Percentiles rank a stretch among this genome's conserved stretches.
phyloP scores from a whole-genome alignment of 2,113 vertebrate species.

The Bujurquina vittata region DNA sequence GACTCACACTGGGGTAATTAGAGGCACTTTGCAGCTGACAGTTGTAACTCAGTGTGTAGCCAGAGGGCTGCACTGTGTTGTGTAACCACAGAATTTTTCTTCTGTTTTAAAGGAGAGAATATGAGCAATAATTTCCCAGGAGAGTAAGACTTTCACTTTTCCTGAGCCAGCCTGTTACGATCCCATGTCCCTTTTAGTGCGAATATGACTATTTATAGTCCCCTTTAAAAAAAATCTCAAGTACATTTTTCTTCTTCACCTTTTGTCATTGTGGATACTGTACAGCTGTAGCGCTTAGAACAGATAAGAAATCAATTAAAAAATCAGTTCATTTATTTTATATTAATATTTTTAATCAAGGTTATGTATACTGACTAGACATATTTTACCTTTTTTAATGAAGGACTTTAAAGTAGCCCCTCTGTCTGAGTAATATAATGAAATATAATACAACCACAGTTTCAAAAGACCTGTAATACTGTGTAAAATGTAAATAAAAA shows the following conservation, averaged over 20 bases:
- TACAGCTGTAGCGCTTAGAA: background rate
- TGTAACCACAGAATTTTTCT: constrained; percentile 19
- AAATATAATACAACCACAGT: background rate
- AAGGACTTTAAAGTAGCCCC: background rate
- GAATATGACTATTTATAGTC: constrained; percentile 2
- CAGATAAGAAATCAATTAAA: background rate
- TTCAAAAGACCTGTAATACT: background rate
- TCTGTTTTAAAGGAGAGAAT: background rate
- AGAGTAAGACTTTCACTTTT: constrained; percentile 12
- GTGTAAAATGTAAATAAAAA: background rate
- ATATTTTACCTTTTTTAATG: background rate
- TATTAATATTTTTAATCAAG: background rate
- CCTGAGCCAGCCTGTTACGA: background rate
- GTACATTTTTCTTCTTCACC: background rate
- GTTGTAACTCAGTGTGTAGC: constrained; percentile 44
- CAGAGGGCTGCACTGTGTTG: constrained; percentile 44
- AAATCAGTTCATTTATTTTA: background rate
- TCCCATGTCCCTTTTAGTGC: background rate
- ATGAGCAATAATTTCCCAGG: constrained; percentile 32
- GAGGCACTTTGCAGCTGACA: constrained; percentile 46
- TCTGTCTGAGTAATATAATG: background rate
- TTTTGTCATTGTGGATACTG: background rate
- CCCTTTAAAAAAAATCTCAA: fast-evolving
- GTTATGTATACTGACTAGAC: background rate
- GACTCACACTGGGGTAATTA: constrained; percentile 65